Evolutionary conservation across 2,797 vertebrate species (phyloP), one percentile per base, ranked within the genome.

Genomic region (Esox masquinongy): DNA sequence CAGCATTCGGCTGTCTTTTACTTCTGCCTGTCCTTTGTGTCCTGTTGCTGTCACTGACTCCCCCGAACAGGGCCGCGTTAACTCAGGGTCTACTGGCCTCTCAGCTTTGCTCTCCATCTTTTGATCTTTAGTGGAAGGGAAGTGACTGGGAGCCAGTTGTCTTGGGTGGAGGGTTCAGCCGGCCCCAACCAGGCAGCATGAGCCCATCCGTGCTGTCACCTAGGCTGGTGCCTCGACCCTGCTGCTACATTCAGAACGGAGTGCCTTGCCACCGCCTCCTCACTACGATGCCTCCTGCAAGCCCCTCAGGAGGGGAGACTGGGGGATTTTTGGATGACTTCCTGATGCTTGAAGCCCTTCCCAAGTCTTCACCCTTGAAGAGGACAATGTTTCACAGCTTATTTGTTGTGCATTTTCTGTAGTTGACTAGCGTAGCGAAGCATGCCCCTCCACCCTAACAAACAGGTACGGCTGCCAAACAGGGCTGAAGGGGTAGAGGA

Each of bases 331-430:
- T 90, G 90, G 88, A 92, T 72, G 84, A 83, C 90, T 91, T 93
- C 86, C 86, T 89, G 70, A 43, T 69, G 86, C 78, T 90, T 90
- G 79, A 92, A 91, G 83, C 83, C 89, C 85, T 91, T 92, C 83
- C 85, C 86, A 91, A 88, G 85, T 88, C 86, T 80, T 88, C 87
- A 85, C 78, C 86, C 89, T 89, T 90, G 87, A 88, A 91, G 83
- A 85, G 82, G 70, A 77, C 82, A 85, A 84, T 66, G 68, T 88
- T 91, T 90, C 84, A 90, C 90, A 91, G 86, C 83, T 83, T 86
- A 90, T 93, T 90, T 90, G 87, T 80, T 87, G 77, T 78, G 81
- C 74, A 75, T 88, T 86, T 84, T 82, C 79, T 69, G 70, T 83
- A 80, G 82, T 81, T 79, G 77, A 86, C 80, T 83, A 88, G 84